Conservation (phyloP, 2,113 vertebrate species). For the Platanista minor region DNA sequence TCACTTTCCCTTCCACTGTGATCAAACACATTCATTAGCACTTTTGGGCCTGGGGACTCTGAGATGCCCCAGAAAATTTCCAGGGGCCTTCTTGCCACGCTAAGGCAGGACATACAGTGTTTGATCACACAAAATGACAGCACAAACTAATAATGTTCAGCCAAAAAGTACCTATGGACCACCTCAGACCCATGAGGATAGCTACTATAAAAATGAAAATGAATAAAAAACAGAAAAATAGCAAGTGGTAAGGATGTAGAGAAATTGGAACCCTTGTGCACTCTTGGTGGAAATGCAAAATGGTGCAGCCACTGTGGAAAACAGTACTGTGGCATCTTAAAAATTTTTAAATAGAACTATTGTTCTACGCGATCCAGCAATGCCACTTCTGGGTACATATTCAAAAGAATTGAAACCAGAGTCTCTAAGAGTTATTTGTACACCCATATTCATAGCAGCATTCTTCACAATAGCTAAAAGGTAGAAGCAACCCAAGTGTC, state of each 20-base stretch:
- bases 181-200: not conserved
- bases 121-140: not conserved
- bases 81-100: not conserved
- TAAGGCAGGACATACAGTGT: not conserved
- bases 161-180: not conserved
- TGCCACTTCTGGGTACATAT: not conserved
- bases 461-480: not conserved
- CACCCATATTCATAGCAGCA: not conserved
- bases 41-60: not conserved
- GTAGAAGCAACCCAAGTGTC: not conserved
- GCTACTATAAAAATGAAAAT: not conserved
- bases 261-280: not conserved
- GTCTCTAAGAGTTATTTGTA: not conserved
- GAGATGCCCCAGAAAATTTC: not conserved
- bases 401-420: not conserved
- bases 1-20: not conserved
- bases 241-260: not conserved
- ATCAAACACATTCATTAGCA: not conserved
- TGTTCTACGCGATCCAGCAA: not conserved
- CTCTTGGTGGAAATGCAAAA: not conserved
- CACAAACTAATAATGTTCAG: not conserved
- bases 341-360: not conserved
- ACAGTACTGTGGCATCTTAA: rapidly evolving
- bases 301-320: not conserved
- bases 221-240: not conserved